Evolutionary conservation across 1,140 invertebrate species (phyloP), one percentile per base, ranked within the genome.

Genomic region (Zaprionus inermis): DNA sequence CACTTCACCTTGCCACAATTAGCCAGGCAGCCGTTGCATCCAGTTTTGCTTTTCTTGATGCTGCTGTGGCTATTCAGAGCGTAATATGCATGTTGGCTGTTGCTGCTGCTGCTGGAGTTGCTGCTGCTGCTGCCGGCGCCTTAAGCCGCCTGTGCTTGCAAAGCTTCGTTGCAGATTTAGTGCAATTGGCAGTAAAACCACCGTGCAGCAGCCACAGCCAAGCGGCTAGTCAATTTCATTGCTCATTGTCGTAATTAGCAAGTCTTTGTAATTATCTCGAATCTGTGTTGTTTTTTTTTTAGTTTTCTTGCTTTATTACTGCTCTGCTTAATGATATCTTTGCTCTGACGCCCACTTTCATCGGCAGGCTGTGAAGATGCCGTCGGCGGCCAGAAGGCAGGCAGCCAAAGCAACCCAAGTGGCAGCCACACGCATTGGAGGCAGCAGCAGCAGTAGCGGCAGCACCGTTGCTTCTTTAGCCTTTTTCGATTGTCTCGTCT

Each of bases 161-260:
- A 90, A 81, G 88, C 88, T 84, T 91, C 83, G 89, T 70, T 91
- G 89, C 83, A 81, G 84, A 91, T 91, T 91, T 91, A 88, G 88
- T 91, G 78, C 88, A 91, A 79, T 76, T 76, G 61, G 28, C 66
- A 72, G 52, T 54, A 77, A 41, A 65, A 44, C 63, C 44, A 57
- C 7, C 44, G 44, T 36, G 41, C 46, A 63, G 61, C 61, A 32
- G 46, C 30, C 7, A 10, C 49, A 38, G 55, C 61, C 41, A 59
- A 55, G 63, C 65, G 52, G 58, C 28, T 58, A 72, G 63, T 59
- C 71, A 88, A 72, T 86, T 83, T 79, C 72, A 74, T 73, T 79
- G 69, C 72, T 86, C 75, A 78, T 89, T 89, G 80, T 79, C 69
- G 80, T 89, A 89, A 89, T 89, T 89, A 89, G 84, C 84, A 64